These are phyloP conservation scores for Pterostichus madidus DNA, from an alignment of 2,888 invertebrate genomes.

Conservation along the genomic window DNA sequence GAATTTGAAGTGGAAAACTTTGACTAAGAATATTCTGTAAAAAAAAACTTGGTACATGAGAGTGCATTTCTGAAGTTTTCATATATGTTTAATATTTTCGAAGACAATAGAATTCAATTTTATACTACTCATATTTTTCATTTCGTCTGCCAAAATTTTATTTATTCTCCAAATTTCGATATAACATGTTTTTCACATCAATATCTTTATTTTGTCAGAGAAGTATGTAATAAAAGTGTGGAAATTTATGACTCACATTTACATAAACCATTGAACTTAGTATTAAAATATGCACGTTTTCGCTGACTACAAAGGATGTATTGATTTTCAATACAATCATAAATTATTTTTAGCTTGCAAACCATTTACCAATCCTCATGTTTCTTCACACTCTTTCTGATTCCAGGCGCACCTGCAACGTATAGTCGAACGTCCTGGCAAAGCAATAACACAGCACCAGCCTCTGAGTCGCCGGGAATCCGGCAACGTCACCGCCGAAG, in stretches of 20 bases:
- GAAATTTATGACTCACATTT: slow-evolving; percentile 14
- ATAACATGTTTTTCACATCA: not conserved
- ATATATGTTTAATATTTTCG: slow-evolving; percentile 39
- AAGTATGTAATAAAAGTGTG: slow-evolving; percentile 19
- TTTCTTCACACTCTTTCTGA: slow-evolving; percentile 53
- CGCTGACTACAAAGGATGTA: slow-evolving; percentile 34
- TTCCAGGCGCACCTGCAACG: slow-evolving; percentile 90
- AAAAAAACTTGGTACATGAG: slow-evolving; percentile 23
- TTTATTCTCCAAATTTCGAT: too few species aligned
- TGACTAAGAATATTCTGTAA: slow-evolving; percentile 33
- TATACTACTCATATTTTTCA: slow-evolving; percentile 27
- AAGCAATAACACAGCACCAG: slow-evolving; percentile 76
- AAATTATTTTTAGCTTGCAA: slow-evolving; percentile 60
- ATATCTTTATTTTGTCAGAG: slow-evolving; percentile 19
- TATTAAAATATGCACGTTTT: slow-evolving; percentile 48
- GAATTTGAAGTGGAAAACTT: slow-evolving; percentile 49
- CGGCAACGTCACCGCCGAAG: slow-evolving; percentile 84
- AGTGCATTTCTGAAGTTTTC: slow-evolving; percentile 35
- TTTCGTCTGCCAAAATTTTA: slow-evolving; percentile 18
- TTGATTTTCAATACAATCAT: slow-evolving; percentile 64
- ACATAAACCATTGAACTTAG: slow-evolving; percentile 40
- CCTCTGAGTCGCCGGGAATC: slow-evolving; percentile 78
- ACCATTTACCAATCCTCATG: slow-evolving; percentile 34
- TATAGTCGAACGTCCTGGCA: slow-evolving; percentile 90
- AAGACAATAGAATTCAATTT: slow-evolving; percentile 32